Conservation (phyloP, 2,797 vertebrate genomes). For the Urosaurus nigricauda region DNA sequence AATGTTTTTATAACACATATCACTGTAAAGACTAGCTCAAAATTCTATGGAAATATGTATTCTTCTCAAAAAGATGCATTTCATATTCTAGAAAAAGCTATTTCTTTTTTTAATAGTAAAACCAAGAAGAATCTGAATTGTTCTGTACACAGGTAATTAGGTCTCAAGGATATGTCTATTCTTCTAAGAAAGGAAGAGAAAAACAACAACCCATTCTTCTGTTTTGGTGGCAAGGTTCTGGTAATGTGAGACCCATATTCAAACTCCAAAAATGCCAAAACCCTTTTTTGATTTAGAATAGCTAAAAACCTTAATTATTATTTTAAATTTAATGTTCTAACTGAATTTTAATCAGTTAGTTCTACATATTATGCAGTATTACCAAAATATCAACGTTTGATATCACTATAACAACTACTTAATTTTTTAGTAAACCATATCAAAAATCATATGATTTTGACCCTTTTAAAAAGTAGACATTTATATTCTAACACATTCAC, state of each 20-base stretch:
- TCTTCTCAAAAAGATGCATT: conserved; percentile 10
- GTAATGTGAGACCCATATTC: too few relatives aligned
- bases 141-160: not conserved
- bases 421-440: not conserved
- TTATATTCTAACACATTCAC: not conserved
- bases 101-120: not conserved
- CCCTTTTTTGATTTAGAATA: too few relatives aligned
- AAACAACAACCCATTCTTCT: too few relatives aligned
- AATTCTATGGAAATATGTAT: conserved; percentile 22
- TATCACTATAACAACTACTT: not conserved
- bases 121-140: not conserved
- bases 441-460: not conserved
- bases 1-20: not conserved
- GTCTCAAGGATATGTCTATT: too few relatives aligned
- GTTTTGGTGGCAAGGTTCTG: too few relatives aligned
- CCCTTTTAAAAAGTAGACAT: not conserved
- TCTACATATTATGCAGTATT: not conserved
- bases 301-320: too few relatives aligned
- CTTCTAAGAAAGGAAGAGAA: too few relatives aligned
- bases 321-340: too few relatives aligned
- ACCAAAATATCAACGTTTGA: not conserved
- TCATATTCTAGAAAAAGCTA: not conserved
- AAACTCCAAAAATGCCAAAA: too few relatives aligned
- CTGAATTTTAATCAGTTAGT: too few relatives aligned
- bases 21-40: not conserved